Evolutionary conservation across 2,888 invertebrate species (phyloP).

Genomic region (Pelosia muscerda): DNA sequence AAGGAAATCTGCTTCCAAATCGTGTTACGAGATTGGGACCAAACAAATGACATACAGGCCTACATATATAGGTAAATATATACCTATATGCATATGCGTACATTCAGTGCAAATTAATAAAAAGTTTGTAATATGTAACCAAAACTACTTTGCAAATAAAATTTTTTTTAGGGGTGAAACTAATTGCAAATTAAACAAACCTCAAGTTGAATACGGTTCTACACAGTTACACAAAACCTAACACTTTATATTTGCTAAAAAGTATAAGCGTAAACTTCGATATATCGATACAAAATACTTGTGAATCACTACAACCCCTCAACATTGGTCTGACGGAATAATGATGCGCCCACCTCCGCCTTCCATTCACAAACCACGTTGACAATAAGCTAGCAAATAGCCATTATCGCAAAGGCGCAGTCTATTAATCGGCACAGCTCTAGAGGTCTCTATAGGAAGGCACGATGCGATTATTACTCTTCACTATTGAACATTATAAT

Average conservation of each 20-base stretch:
- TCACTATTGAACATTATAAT: conserved; percentile 28
- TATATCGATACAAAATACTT: conserved; percentile 42
- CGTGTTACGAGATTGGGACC: no score
- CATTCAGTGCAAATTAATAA: no score
- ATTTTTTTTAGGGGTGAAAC: no score
- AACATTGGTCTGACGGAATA: conserved; percentile 70
- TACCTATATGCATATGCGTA: no score
- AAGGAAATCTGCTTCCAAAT: no score
- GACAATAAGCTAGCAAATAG: conserved; percentile 84
- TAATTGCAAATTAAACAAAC: no score
- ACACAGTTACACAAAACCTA: background rate
- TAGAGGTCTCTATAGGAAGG: conserved; percentile 35
- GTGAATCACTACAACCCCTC: conserved; percentile 61
- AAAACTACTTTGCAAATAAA: no score
- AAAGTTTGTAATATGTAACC: no score
- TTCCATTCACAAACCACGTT: conserved; percentile 77
- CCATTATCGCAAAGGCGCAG: conserved; percentile 73
- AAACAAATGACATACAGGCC: no score
- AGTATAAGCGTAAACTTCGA: background rate
- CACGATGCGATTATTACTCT: conserved; percentile 58
- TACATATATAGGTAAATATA: no score
- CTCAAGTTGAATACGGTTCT: background rate
- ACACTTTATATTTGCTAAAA: background rate
- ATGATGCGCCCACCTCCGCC: conserved; percentile 80
- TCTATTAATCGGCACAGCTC: conserved; percentile 73